Base-by-base conservation (phyloP, 2,113 vertebrate species). In the Brachyistius frenatus region DNA sequence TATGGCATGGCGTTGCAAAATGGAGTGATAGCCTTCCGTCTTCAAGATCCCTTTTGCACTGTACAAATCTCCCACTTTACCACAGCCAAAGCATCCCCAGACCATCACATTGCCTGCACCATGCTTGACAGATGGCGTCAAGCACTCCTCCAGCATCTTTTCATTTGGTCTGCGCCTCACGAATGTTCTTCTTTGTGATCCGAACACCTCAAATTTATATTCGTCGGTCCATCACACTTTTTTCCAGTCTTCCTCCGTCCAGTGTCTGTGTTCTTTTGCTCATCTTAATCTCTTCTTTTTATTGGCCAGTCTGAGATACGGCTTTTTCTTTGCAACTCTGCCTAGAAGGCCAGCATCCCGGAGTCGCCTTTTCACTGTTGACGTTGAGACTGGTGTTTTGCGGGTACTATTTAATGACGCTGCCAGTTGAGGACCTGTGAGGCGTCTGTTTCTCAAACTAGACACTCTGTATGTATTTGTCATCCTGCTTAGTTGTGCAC, bases 91-190 rank as follows among this genome's bases (percentile, higher is more conserved):
- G 54, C 54, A 33, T 4, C 54, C 54, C 5, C 31, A 56, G 6
- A 56, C 54, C 54, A 56, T 56, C 10, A 32, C 54, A 32, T 56
- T 56, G 7, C 31, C 10, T 14, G 3, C 54, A 56, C 11, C 33
- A 9, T 23, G 4, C 32, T 50, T 35, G 13, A 47, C 60, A 63
- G 39, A 46, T 16, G 6, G 30, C 3, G 0, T 60, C 7, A 72
- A 6, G n/a, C n/a, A 72, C 33, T 61, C n/a, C 6, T 58, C 41
- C 41, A 60, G 55, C 69, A 72, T 72, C 56, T 68, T 58, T 72
- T 61, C 41, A 37, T 3, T 60, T 36, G 41, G 11, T 49, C 15
- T 49, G 41, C 3, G 41, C 47, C 41, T 70, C 32, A 36, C 41
- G 47, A 70, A 67, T 35, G 30, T 49, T 66, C 16, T 53, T 53